phyloP scores from a whole-genome alignment of 2,113 vertebrate genomes.

The Seriola aureovittata region DNA sequence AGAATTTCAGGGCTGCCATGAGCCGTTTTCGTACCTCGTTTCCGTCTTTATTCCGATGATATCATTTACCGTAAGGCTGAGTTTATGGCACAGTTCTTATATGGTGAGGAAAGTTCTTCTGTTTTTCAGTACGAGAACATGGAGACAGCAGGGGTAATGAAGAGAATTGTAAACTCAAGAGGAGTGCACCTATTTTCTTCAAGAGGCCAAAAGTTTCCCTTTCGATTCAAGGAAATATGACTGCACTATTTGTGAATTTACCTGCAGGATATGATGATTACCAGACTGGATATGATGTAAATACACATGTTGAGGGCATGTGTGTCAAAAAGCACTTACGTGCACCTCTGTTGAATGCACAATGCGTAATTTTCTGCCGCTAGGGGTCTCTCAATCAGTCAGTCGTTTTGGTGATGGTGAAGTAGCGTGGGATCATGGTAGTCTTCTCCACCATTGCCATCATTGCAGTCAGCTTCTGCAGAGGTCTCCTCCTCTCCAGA shows the following conservation, averaged over 20 bases:
- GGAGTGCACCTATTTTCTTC: conserved; percentile 19
- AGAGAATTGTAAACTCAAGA: conserved; percentile 48
- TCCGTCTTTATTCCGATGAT: conserved; percentile 47
- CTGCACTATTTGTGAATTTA: conserved; percentile 46
- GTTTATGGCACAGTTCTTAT: conserved; percentile 48
- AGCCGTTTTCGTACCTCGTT: conserved; percentile 35
- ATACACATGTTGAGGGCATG: conserved; percentile 47
- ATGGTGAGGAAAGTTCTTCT: conserved; percentile 48
- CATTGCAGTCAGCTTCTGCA: too few relatives aligned
- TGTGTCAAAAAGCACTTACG: conserved; percentile 24
- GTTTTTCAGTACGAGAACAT: conserved; percentile 41
- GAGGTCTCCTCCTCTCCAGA: too few relatives aligned
- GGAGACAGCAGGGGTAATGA: conserved; percentile 57
- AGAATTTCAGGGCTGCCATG: conserved; percentile 47
- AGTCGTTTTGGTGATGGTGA: too few relatives aligned
- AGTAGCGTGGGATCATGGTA: too few relatives aligned
- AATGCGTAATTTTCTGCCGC: too few relatives aligned
- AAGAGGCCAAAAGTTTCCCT: conserved; percentile 20
- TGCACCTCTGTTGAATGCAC: neutral
- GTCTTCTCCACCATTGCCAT: too few relatives aligned
- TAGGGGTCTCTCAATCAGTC: too few relatives aligned
- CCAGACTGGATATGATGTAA: conserved; percentile 31
- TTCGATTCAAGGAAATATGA: conserved; percentile 36
- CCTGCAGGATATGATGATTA: neutral
- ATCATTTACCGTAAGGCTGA: conserved; percentile 51